Base-by-base conservation (phyloP, 2,797 vertebrate genomes). In the Sphaeramia orbicularis region DNA sequence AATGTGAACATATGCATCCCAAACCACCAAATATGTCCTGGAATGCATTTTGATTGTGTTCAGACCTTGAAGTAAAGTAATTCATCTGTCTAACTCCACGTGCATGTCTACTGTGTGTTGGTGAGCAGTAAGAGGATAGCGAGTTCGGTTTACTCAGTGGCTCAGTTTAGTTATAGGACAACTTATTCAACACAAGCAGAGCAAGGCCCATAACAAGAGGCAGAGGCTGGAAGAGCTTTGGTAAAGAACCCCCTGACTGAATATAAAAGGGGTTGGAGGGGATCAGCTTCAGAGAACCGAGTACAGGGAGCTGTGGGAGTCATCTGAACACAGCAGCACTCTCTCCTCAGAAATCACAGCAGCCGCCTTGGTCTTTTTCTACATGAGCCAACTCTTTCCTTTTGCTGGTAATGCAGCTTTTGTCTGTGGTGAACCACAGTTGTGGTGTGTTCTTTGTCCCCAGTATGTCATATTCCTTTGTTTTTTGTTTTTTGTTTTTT, bases 141-240 rank as follows among this genome's bases (percentile, higher is more conserved):
- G 65, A 72, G 70, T 76, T 45, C 19, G 71, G 82, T 81, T 84
- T 84, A 86, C 83, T 71, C 74, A 77, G 66, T 58, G 82, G 84
- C 80, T 85, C 77, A 68, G 71, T 74, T 79, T 76, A 84, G 67
- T 82, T 81, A 77, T 76, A 86, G 72, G 69, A 82, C 82, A 89
- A 80, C 83, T 82, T 76, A 76, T 73, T 86, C 56, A 83, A 84
- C 81, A 87, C 70, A 69, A 85, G 81, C 78, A 86, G 80, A 84
- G 70, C 50, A 27, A 71, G 86, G 75, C 79, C 74, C 24, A 56
- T 78, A 84, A 87, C 65, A 51, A 89, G 79, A 84, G 73, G 65
- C 70, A 69, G 75, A 73, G 80, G 85, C 78, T 76, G 79, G 49
- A 60, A 71, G 84, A 86, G 81, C 80, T 84, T 83, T 88, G 76